Evolutionary conservation across 2,113 vertebrate species (phyloP), one percentile per base, ranked within the genome.

Genomic region (Phalacrocorax aristotelis): DNA sequence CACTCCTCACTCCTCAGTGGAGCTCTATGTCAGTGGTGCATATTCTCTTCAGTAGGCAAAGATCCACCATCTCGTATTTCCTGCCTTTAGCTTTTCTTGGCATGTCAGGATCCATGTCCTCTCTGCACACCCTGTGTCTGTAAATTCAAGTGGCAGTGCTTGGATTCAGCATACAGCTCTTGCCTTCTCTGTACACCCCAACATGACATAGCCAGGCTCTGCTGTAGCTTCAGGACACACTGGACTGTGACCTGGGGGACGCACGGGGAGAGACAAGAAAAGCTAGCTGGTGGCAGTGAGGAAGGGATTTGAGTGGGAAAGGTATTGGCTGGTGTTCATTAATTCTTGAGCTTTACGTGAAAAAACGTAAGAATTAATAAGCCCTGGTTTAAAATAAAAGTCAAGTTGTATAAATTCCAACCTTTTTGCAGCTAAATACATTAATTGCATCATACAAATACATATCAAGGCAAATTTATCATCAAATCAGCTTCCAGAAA

Each of bases 401-500:
- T 58, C 52, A n/a, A 8, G 23, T 26, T 90, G 38, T 74, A 57
- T 65, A 71, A 76, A 74, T 69, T 66, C 38, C 40, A 60, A 29
- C 49, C 22, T 40, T 79, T 68, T 74, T 29, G 48, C 10, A 6
- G 34, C 34, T 52, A 55, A 66, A 78, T 83, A 78, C 26, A 62
- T 71, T 64, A 91, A 95, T 38, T 83, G 44, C 38, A 83, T 89
- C 66, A 87, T 92, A 89, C 88, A 97, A 76, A 89, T 34, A 79
- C 36, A 83, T 92, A 94, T 91, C 83, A 90, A 83, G 89, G 90
- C 65, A 87, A 66, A 29, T 93, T 82, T 90, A 89, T 71, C 66
- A 87, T 94, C 9, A 4, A 52, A 96, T 96, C 87, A 58, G 76
- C 76, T 96, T 95, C 94, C 68, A 95, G 91, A 89, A 78, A 83